A percentile compares a stretch with the other conserved stretches of the same genome.
These are phyloP conservation scores for Lophotriccus pileatus DNA, from an alignment of 2,797 vertebrate species.

Conservation along the genomic window DNA sequence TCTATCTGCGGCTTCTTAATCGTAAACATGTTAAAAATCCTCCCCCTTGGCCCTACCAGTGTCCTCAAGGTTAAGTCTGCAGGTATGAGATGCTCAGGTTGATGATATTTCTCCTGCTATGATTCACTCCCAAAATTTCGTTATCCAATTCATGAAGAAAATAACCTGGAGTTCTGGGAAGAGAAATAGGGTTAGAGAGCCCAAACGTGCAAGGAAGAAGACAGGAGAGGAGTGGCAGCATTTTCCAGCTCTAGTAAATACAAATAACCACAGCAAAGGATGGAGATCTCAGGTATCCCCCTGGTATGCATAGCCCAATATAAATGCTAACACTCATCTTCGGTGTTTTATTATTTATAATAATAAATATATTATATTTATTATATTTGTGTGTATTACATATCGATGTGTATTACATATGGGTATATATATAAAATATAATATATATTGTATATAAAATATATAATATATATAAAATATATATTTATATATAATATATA, in stretches of 20 bases:
- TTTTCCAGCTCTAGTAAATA: neutral
- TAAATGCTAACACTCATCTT: neutral
- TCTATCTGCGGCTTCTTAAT: neutral
- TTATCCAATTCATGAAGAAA: neutral
- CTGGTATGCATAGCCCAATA: too few relatives aligned
- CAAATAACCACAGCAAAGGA: neutral
- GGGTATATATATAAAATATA: too few relatives aligned
- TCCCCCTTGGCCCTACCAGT: neutral
- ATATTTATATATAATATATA: neutral
- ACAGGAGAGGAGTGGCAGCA: neutral
- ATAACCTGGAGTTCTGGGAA: neutral
- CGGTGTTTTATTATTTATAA: too few relatives aligned
- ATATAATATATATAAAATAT: too few relatives aligned
- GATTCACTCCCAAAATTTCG: neutral
- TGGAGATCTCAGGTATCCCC: neutral
- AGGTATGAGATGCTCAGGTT: fast-evolving
- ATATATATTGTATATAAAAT: too few relatives aligned
- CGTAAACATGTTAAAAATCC: neutral
- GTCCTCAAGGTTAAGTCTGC: neutral
- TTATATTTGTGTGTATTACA: neutral
- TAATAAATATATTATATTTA: too few relatives aligned
- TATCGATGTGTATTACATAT: fast-evolving
- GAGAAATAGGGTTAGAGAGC: neutral
- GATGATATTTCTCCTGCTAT: neutral
- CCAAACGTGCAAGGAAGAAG: neutral